These are phyloP conservation scores for Neostethus bicornis DNA, from an alignment of 2,797 vertebrate genomes.

Conservation along the genomic window DNA sequence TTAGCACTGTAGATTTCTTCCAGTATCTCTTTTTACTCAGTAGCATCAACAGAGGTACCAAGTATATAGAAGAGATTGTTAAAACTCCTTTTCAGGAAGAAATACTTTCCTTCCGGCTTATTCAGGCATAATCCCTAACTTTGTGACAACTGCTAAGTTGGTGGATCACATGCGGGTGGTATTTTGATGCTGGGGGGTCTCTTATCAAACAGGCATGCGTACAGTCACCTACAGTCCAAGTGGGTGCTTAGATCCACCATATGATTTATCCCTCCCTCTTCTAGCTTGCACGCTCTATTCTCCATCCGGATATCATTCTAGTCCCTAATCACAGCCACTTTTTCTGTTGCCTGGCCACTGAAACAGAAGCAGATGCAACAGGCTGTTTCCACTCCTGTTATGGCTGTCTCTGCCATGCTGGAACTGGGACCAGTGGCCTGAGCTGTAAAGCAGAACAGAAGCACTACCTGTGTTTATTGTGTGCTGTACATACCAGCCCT, in stretches of 20 bases:
- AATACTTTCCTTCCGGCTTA: conserved; percentile 55
- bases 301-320: conserved; percentile 78
- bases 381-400: conserved; percentile 85
- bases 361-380: conserved; percentile 66
- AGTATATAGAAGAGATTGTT: conserved; percentile 59
- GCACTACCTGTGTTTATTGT: conserved; percentile 70
- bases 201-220: conserved; percentile 54
- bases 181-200: conserved; percentile 44
- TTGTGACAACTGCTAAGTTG: conserved; percentile 49
- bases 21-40: conserved; percentile 3
- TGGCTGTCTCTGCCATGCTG: conserved; percentile 65
- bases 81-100: conserved; percentile 61
- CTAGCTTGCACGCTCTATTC: conserved; percentile 67
- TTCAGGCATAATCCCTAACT: conserved; percentile 59
- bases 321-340: conserved; percentile 70
- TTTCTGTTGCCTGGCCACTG: conserved; percentile 68
- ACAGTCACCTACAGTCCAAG: conserved; percentile 63
- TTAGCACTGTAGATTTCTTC: neutral
- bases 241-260: conserved; percentile 37
- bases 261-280: conserved; percentile 18
- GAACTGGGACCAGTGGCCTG: conserved; percentile 56
- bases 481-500: conserved; percentile 59
- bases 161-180: conserved; percentile 56
- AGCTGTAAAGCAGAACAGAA: conserved; percentile 72
- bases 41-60: conserved; percentile 22